Evolutionary conservation across 2,797 vertebrate genomes (phyloP).

Genomic region (Dendrocincla tyrannina): DNA sequence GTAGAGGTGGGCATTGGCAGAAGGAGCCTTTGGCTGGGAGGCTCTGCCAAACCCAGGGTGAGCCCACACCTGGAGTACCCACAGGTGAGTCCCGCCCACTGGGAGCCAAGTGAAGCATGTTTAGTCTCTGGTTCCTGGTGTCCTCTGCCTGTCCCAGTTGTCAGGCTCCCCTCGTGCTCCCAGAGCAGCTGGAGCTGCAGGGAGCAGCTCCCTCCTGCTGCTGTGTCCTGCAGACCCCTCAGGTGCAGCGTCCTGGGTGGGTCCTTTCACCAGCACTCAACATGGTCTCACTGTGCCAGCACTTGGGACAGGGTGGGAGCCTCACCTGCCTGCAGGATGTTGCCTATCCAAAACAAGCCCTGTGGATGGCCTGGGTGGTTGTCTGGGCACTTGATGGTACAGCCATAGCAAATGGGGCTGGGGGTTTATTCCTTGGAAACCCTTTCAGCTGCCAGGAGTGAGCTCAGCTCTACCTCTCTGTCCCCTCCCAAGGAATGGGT

Average conservation of each 20-base stretch:
- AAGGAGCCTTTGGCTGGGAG: background rate
- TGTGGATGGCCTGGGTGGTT: background rate
- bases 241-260: background rate
- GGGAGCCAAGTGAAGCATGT: background rate
- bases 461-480: background rate
- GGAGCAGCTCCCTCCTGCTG: background rate
- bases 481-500: background rate
- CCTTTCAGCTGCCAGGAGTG: background rate
- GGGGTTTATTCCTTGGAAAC: background rate
- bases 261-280: background rate
- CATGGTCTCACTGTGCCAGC: background rate
- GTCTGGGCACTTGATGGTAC: background rate
- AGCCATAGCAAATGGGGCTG: background rate
- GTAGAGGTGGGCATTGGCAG: background rate
- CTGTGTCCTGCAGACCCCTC: background rate
- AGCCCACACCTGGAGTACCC: background rate
- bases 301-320: background rate
- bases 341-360: background rate
- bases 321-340: background rate
- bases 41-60: rapidly evolving
- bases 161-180: background rate
- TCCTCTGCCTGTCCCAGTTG: background rate
- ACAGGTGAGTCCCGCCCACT: background rate
- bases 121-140: background rate
- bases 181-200: background rate